Evolutionary conservation across 2,888 invertebrate species (phyloP), one percentile per base, ranked within the genome.

Genomic region (Latrodectus elegans): DNA sequence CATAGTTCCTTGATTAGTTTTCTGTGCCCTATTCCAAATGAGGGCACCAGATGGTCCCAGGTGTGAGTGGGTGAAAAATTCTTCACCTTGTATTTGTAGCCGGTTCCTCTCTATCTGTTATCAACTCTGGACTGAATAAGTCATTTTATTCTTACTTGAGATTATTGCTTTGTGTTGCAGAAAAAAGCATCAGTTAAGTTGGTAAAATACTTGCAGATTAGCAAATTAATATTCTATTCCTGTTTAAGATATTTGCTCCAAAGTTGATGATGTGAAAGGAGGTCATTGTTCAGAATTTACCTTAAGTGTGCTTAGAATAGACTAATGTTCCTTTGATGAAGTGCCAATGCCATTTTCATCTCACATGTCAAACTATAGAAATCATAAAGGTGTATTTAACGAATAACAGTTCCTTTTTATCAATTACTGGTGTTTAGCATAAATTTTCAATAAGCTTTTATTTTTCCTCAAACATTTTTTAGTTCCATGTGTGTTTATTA

Each of bases 1-100:
- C 55, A 64, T 52, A 82, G 87, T 83, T 82, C 78, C 87, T 88
- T 68, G 78, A 72, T 22, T 70, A 71, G 87, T 78, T 73, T 55
- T 60, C 70, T 55, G 87, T 83, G 74, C 82, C 70, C 81, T 75
- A 38, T 64, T 38, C 15, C n/a, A 55, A 53, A 49, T 64, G 80
- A 60, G 86, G 83, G 78, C 74, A 78, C 87, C 87, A 88, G 87
- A 88, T 88, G 87, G 87, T 38, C 51, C 11, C 15, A 55, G 74
- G 77, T 65, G 49, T 78, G 86, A 51, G 51, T 51, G 22, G 74
- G 84, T 79, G 85, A 79, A 26, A 17, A 73, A 12, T 53, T 49
- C 52, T 53, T 53, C 52, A 73, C 22, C 53, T n/a, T 65, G 38
- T 49, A 70, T 12, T 70, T 70, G 70, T n/a, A 49, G 76, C n/a